Evolutionary conservation across 2,888 invertebrate species (phyloP).

Genomic region (Sipunculus nudus): DNA sequence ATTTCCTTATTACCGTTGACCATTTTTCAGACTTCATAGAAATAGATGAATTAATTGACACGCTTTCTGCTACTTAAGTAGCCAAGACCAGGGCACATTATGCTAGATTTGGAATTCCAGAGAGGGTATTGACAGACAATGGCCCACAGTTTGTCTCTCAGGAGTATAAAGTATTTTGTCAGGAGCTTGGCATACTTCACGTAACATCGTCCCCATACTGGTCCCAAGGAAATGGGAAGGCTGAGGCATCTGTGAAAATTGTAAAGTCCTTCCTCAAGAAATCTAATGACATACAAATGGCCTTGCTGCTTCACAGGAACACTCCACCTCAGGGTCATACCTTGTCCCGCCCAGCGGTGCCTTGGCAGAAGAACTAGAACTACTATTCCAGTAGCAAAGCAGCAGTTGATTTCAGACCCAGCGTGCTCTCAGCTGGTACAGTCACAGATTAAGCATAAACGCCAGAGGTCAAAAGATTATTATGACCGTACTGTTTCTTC

Average conservation of each 20-base stretch:
- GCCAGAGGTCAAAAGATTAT: no score
- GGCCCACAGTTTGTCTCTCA: neutral
- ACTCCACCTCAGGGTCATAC: constrained; percentile 11
- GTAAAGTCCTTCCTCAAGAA: neutral
- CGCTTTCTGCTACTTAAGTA: constrained; percentile 4
- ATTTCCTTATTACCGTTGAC: constrained; percentile 9
- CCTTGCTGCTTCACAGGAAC: constrained; percentile 12
- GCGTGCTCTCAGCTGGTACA: no score
- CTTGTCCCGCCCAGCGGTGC: constrained; percentile 11
- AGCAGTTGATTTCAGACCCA: no score
- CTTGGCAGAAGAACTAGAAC: neutral
- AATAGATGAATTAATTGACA: neutral
- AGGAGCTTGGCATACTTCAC: constrained; percentile 2
- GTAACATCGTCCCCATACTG: constrained; percentile 9
- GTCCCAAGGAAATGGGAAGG: constrained; percentile 13
- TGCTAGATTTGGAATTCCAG: neutral
- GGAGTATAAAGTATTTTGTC: neutral
- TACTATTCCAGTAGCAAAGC: no score
- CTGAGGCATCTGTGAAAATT: neutral
- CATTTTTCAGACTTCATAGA: constrained; percentile 12
- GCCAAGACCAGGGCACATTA: constrained; percentile 5
- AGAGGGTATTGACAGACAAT: constrained; percentile 3
- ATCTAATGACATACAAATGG: neutral
- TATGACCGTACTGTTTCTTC: no score
- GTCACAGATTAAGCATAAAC: no score